Evolutionary conservation across 2,797 vertebrate species (phyloP).

Genomic region (Cottoperca gobio): DNA sequence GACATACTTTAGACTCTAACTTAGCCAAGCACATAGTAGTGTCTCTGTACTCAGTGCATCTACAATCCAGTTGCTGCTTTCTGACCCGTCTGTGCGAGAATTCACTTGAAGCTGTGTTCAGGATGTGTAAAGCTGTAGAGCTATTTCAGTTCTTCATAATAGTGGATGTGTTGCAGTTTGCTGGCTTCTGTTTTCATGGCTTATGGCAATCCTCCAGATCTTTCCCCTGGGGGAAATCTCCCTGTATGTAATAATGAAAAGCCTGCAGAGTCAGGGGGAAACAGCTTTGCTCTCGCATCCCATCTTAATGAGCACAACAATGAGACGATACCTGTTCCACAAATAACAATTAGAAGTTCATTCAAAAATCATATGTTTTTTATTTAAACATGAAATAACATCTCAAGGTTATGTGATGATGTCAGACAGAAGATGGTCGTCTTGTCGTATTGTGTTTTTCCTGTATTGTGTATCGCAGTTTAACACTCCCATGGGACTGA

Average conservation of each 20-base stretch:
- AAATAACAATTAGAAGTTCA: constrained; percentile 64
- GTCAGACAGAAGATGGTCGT: constrained; percentile 7
- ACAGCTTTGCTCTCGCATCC: constrained; percentile 36
- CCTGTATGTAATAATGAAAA: constrained; percentile 71
- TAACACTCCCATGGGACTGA: constrained; percentile 50
- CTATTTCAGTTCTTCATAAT: constrained; percentile 40
- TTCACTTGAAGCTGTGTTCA: constrained; percentile 21
- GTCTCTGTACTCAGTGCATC: constrained; percentile 22
- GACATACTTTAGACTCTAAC: constrained; percentile 1
- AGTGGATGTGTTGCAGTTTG: constrained; percentile 55
- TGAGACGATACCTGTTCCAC: constrained; percentile 24
- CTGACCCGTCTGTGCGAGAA: constrained; percentile 18
- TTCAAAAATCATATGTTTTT: constrained; percentile 54
- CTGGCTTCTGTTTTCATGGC: constrained; percentile 57
- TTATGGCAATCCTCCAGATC: constrained; percentile 69
- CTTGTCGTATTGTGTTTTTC: constrained; percentile 10
- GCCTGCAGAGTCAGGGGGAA: constrained; percentile 73
- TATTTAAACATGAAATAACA: constrained; percentile 30
- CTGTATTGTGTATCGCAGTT: constrained; percentile 54
- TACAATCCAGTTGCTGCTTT: constrained; percentile 33
- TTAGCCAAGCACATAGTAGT: constrained; percentile 4
- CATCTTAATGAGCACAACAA: constrained; percentile 70
- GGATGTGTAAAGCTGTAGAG: constrained; percentile 12
- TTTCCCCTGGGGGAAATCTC: constrained; percentile 60
- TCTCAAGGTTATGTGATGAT: constrained; percentile 36